Evolutionary conservation across 2,797 vertebrate species (phyloP).

Genomic region (Australoheros facetus): DNA sequence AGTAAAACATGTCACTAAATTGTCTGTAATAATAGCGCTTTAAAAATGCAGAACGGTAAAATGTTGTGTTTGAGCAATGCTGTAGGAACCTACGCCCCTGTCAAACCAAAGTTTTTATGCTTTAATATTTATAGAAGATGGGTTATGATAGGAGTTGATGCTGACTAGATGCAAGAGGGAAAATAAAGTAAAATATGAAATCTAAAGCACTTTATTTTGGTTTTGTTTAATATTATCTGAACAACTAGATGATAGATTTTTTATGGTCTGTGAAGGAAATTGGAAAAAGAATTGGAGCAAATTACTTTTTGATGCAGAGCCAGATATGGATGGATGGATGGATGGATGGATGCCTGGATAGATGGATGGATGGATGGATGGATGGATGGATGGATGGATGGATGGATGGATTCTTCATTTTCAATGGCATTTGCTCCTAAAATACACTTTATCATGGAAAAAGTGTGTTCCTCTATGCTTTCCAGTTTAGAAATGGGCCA

Average conservation of each 20-base stretch:
- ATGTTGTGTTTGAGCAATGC: background rate
- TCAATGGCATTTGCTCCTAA: background rate
- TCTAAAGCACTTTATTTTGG: background rate
- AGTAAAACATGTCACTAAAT: background rate
- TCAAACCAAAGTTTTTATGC: background rate
- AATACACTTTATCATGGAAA: background rate
- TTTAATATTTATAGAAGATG: background rate
- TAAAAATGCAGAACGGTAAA: background rate
- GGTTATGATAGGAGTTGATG: background rate
- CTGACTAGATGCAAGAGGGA: background rate
- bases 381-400: background rate
- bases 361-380: no score
- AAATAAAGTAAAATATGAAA: background rate
- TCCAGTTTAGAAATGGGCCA: slow-evolving; percentile 21
- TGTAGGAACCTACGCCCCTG: background rate
- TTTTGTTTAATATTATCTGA: background rate
- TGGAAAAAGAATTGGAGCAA: background rate
- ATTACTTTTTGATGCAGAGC: background rate
- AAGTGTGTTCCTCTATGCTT: slow-evolving; percentile 11
- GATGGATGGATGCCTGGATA: no score
- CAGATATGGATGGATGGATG: background rate
- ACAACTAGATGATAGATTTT: rapidly evolving
- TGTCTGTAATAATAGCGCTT: background rate
- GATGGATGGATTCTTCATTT: background rate
- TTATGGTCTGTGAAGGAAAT: background rate